phyloP scores from a whole-genome alignment of 2,797 vertebrate genomes.

The Rousettus madagascariensis region DNA sequence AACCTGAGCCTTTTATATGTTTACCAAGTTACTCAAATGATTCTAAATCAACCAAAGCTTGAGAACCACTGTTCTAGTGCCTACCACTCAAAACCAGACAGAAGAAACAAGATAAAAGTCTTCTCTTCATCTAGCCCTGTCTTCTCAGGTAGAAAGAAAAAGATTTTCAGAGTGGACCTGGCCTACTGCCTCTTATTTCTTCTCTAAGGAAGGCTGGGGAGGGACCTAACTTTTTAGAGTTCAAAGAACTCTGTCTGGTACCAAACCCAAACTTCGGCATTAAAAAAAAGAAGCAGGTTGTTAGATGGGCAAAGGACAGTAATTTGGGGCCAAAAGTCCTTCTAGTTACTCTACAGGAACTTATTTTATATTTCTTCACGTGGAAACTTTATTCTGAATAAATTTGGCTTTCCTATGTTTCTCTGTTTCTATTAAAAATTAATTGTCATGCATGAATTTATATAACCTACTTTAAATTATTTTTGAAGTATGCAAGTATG shows the following conservation, averaged over 20 bases:
- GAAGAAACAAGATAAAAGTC: background rate
- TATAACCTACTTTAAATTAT: background rate
- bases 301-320: background rate
- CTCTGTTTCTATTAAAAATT: constrained; percentile 6
- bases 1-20: background rate
- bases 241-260: background rate
- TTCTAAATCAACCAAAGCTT: background rate
- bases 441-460: background rate
- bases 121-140: background rate
- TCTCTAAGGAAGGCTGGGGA: background rate
- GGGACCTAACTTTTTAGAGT: background rate
- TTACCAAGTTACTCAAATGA: background rate
- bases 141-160: background rate
- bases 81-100: background rate
- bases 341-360: background rate
- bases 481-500: background rate
- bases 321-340: background rate
- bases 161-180: background rate
- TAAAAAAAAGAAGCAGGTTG: background rate
- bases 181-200: background rate
- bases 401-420: background rate
- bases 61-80: background rate
- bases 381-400: background rate
- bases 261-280: background rate
- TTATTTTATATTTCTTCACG: background rate